A percentile compares a stretch with the other conserved stretches of the same genome.
Evolutionary conservation across 2,888 invertebrate species (phyloP).

Genomic region (Spilarctia lutea): DNA sequence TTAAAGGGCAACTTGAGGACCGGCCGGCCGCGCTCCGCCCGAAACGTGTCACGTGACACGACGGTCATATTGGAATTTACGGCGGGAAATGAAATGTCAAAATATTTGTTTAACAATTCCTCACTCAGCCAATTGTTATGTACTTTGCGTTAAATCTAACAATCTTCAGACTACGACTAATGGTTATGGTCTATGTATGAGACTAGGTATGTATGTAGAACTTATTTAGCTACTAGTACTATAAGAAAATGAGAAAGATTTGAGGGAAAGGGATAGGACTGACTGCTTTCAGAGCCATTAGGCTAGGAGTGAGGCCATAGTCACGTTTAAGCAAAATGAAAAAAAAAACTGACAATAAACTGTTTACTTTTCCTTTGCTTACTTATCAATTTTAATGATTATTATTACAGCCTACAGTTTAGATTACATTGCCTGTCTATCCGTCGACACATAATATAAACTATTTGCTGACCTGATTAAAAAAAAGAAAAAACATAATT

Average conservation of each 20-base stretch:
- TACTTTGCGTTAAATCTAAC: neutral
- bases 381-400: no score
- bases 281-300: neutral
- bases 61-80: slow-evolving; percentile 54
- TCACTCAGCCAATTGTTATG: neutral
- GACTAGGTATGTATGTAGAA: neutral
- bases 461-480: neutral
- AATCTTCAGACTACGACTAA: neutral
- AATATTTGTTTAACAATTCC: slow-evolving; percentile 9
- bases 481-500: no score
- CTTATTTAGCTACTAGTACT: neutral
- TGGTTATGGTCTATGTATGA: neutral
- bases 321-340: no score
- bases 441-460: neutral
- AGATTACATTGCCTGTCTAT: no score
- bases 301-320: no score
- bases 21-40: slow-evolving; percentile 60
- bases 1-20: slow-evolving; percentile 79
- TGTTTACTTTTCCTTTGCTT: no score
- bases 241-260: neutral
- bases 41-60: slow-evolving; percentile 62
- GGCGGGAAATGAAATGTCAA: slow-evolving; percentile 56
- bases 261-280: neutral
- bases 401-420: no score
- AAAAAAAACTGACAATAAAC: no score